A percentile compares a stretch with the other conserved stretches of the same genome.
These are phyloP conservation scores for Helostoma temminkii DNA, from an alignment of 2,797 vertebrate species.

Conservation along the genomic window DNA sequence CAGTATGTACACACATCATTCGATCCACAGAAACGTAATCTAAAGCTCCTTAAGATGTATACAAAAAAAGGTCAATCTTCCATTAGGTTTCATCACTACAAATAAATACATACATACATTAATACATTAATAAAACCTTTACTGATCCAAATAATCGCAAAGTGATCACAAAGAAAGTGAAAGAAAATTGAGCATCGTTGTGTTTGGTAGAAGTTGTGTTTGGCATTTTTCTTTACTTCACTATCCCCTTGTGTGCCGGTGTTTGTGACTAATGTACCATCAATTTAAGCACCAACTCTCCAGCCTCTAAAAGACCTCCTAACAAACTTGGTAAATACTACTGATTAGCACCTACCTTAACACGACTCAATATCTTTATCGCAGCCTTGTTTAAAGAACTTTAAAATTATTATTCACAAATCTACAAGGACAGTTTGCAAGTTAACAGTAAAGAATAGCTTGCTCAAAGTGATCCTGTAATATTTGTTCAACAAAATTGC, in stretches of 20 bases:
- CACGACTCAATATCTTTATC: not conserved
- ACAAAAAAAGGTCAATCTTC: too few relatives aligned
- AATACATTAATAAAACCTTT: not conserved
- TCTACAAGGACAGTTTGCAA: not conserved
- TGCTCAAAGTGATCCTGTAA: not conserved
- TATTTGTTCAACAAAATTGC: not conserved
- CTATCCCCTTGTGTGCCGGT: not conserved
- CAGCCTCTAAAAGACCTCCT: not conserved
- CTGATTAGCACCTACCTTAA: not conserved
- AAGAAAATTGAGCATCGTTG: not conserved
- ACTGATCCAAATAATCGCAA: not conserved
- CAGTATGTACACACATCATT: not conserved
- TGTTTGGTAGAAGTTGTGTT: not conserved
- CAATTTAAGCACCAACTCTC: not conserved
- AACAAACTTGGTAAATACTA: conserved; percentile 1
- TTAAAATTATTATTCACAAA: not conserved
- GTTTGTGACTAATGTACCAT: conserved; percentile 3
- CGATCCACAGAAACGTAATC: not conserved
- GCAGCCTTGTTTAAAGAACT: not conserved
- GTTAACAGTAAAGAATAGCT: not conserved
- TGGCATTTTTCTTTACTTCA: not conserved
- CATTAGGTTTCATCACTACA: not conserved
- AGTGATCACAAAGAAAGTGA: not conserved
- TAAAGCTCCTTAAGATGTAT: too few relatives aligned
- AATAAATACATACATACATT: too few relatives aligned